Conservation (phyloP, 2,888 invertebrate species). For the Phaedon cochleariae region DNA sequence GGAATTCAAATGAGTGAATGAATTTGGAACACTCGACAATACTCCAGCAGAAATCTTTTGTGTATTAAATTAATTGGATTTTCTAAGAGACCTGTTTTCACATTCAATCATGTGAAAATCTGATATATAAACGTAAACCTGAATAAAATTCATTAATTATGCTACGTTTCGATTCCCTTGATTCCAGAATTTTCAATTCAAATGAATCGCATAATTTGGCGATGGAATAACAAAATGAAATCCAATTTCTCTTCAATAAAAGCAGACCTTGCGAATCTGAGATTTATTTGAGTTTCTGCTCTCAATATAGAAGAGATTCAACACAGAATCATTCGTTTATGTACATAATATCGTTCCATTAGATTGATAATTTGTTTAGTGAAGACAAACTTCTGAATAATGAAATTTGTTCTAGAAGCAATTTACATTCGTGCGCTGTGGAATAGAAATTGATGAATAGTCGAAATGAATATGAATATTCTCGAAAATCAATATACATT, state of each 20-base stretch:
- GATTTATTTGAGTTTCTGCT: not conserved
- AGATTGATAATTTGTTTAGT: not conserved
- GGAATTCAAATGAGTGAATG: too few relatives aligned
- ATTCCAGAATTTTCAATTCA: constrained; percentile 3
- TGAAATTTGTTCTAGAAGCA: too few relatives aligned
- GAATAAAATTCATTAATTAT: not conserved
- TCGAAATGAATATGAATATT: too few relatives aligned
- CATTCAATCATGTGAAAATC: not conserved
- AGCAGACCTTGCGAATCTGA: not conserved
- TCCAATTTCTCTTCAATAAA: not conserved
- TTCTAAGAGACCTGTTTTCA: not conserved
- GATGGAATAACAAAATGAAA: not conserved
- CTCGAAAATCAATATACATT: too few relatives aligned
- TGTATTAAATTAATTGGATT: not conserved
- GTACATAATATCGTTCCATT: not conserved
- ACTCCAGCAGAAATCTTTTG: not conserved
- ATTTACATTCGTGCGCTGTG: too few relatives aligned
- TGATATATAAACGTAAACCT: constrained; percentile 9
- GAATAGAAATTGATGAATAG: too few relatives aligned
- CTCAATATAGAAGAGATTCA: not conserved
- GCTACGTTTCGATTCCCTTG: not conserved
- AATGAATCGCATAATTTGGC: constrained; percentile 4
- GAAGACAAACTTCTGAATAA: not conserved
- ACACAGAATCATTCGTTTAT: not conserved
- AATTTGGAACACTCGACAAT: not conserved